Conservation (phyloP, 2,888 invertebrate species). For the Dendrolimus pini region DNA sequence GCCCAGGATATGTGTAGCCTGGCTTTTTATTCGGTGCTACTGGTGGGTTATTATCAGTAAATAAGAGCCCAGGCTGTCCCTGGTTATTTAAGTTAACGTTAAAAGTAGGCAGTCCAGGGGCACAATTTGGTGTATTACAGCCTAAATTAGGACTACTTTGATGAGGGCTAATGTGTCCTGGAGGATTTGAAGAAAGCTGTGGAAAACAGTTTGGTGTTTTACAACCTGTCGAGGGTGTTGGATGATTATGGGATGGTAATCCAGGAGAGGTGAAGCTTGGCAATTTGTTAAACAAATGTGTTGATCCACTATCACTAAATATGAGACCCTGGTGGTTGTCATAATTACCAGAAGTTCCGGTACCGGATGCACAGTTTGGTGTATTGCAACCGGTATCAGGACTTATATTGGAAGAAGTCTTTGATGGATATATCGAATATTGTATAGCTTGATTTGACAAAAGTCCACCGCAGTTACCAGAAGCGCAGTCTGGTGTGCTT, state of each 20-base stretch:
- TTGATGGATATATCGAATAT: background rate
- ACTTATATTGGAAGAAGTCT: background rate
- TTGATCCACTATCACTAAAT: background rate
- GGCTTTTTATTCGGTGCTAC: background rate
- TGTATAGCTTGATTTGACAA: background rate
- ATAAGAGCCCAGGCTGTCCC: background rate
- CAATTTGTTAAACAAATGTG: background rate
- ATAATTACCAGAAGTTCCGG: background rate
- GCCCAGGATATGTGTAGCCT: background rate
- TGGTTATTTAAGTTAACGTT: background rate
- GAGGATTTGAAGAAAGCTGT: constrained; percentile 3
- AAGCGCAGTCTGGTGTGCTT: constrained; percentile 15
- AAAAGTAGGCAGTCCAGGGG: background rate
- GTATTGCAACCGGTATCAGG: constrained; percentile 1
- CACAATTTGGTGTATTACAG: background rate
- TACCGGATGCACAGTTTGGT: background rate
- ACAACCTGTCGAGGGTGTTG: background rate
- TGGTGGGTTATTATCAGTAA: background rate
- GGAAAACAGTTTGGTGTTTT: constrained; percentile 6
- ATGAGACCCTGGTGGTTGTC: background rate
- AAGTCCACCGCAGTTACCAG: constrained; percentile 22
- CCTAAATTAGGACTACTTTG: background rate
- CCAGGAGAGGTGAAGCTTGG: background rate
- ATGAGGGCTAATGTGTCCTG: background rate
- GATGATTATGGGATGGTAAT: background rate